Conservation (phyloP, 2,888 invertebrate genomes). For the Melinopterus prodromus region DNA sequence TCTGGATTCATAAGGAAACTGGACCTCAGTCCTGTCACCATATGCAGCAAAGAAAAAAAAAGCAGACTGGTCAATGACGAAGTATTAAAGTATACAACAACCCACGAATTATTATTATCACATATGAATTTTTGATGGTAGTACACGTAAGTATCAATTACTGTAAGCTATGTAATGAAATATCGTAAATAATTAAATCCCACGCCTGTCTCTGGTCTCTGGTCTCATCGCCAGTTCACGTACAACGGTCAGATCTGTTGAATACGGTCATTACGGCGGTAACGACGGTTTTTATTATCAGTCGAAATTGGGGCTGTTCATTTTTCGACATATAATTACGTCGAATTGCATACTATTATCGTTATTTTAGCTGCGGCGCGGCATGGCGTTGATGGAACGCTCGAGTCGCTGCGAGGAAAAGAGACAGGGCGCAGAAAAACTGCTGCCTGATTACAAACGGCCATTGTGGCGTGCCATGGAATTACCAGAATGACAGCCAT, state of each 20-base stretch:
- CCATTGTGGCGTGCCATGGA: constrained; percentile 53
- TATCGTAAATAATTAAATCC: not conserved
- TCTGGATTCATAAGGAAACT: too few species aligned
- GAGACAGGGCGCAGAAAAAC: constrained; percentile 14
- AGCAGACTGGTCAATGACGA: not conserved
- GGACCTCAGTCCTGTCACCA: too few species aligned
- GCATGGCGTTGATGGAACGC: constrained; percentile 5
- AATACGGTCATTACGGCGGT: constrained; percentile 46
- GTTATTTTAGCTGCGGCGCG: constrained; percentile 29
- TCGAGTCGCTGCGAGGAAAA: not conserved
- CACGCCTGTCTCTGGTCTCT: not conserved
- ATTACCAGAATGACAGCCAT: constrained; percentile 59
- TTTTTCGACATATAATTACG: constrained; percentile 53
- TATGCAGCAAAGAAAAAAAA: not conserved
- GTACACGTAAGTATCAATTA: not conserved
- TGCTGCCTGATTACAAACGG: constrained; percentile 46
- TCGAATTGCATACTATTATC: constrained; percentile 55
- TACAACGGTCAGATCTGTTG: constrained; percentile 37
- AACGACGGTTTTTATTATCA: constrained; percentile 52
- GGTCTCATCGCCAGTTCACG: not conserved
- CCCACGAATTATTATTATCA: not conserved
- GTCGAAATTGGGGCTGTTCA: constrained; percentile 53
- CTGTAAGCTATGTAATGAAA: not conserved
- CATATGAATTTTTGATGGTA: not conserved
- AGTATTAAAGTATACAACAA: not conserved